Conservation (phyloP, 2,797 vertebrate species). For the Coranthus polyacanthus region DNA sequence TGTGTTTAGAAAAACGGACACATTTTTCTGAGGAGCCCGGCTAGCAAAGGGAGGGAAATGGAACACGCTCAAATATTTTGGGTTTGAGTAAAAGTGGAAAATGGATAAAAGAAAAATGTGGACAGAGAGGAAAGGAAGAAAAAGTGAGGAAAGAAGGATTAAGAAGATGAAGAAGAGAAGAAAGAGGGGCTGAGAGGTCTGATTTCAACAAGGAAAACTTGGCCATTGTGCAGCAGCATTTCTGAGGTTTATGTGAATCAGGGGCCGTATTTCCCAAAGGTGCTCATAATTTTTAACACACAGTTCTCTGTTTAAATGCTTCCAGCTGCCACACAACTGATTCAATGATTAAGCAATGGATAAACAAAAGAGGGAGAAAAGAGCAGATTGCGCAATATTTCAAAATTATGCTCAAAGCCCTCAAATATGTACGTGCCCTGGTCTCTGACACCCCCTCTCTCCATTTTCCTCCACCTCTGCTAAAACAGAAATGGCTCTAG, state of each 20-base stretch:
- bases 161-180: conserved; percentile 14
- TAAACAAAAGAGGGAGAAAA: conserved; percentile 51
- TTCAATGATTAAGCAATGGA: conserved; percentile 64
- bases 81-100: conserved; percentile 53
- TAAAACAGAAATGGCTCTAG: conserved; percentile 51
- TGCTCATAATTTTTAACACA: conserved; percentile 75
- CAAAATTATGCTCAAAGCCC: conserved; percentile 24
- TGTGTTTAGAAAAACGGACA: conserved; percentile 50
- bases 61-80: conserved; percentile 49
- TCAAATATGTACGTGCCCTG: not conserved
- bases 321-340: conserved; percentile 70
- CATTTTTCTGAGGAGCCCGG: conserved; percentile 31
- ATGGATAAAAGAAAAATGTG: conserved; percentile 48
- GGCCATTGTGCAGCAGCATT: conserved; percentile 71
- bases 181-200: conserved; percentile 32
- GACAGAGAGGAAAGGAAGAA: conserved; percentile 18
- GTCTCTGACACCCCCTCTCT: conserved; percentile 26
- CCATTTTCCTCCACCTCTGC: conserved; percentile 53
- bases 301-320: conserved; percentile 71
- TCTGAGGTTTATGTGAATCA: conserved; percentile 79
- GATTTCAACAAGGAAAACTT: conserved; percentile 77
- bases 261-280: conserved; percentile 76
- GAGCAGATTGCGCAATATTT: conserved; percentile 48
- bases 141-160: conserved; percentile 16
- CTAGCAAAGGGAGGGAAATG: conserved; percentile 5